Base-by-base conservation (phyloP, 2,888 invertebrate genomes). In the Pyrochroa serraticornis region DNA sequence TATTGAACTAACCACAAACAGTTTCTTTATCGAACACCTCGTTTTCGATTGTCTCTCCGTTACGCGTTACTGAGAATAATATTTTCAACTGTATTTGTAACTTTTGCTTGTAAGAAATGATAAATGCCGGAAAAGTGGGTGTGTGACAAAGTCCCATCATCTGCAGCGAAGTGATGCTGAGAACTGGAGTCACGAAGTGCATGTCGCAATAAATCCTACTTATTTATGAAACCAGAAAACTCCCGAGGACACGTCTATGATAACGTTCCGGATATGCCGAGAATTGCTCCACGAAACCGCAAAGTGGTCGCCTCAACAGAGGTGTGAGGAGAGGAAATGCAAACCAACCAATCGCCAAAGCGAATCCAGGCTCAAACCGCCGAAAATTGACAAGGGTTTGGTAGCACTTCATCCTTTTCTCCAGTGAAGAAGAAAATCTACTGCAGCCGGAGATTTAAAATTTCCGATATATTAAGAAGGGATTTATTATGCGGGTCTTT, bases 141-240 rank as follows among this genome's bases (percentile, higher is more conserved):
- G 69, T 72, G 68, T 73, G 75, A 75, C 73, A 71, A 71, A 70
- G 67, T 70, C 72, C 69, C 73, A 73, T 75, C 74, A 73, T 74
- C 72, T 71, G 70, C 72, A 74, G 70, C 62, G 64, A 64, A 70
- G 63, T 68, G 72, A 71, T 68, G 65, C 67, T 67, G 69, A 67
- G 69, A 68, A 72, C 68, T 68, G 66, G 64, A 75, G 76, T 77
- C 77, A 77, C 77, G 77, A 69, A 76, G 76, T 75, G 75, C 75
- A 75, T 74, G 76, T 75, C 73, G 73, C 73, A 69, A 78, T 78
- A 78, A 78, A 79, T 79, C 75, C 75, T 68, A 71, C 75, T 77
- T 79, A 77, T 77, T 77, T 76, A 77, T 77, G 75, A 76, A 76
- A 74, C 75, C 71, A 71, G 72, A 73, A 72, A 75, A 72, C 68